Evolutionary conservation across 2,888 invertebrate genomes (phyloP).

Genomic region (Callimorpha dominula): DNA sequence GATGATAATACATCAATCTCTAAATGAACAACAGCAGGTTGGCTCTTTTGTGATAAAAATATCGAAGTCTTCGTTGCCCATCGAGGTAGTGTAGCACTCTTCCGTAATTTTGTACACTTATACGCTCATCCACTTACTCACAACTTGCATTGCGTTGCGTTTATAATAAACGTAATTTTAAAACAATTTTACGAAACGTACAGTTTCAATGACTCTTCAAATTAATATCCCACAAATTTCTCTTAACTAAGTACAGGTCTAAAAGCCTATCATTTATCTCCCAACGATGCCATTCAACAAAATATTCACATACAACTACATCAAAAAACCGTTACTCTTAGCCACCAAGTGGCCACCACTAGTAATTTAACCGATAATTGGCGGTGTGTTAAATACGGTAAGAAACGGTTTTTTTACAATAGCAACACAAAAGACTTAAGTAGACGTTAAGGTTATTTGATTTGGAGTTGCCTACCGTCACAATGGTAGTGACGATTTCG

Average conservation of each 20-base stretch:
- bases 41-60: no score
- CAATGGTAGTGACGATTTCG: slow-evolving; percentile 78
- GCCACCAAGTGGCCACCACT: slow-evolving; percentile 43
- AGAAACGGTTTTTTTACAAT: slow-evolving; percentile 66
- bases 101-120: no score
- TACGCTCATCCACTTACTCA: no score
- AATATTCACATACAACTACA: slow-evolving; percentile 28
- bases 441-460: slow-evolving; percentile 75
- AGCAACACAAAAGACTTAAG: slow-evolving; percentile 62
- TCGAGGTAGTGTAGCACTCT: no score
- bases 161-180: neutral
- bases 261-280: slow-evolving; percentile 24
- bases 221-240: slow-evolving; percentile 9
- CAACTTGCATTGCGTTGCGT: no score
- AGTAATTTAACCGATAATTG: slow-evolving; percentile 46
- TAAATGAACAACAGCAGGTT: no score
- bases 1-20: no score
- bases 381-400: slow-evolving; percentile 52
- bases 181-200: neutral
- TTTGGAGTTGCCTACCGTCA: slow-evolving; percentile 73
- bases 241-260: slow-evolving; percentile 9
- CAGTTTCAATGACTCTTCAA: neutral
- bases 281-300: slow-evolving; percentile 25
- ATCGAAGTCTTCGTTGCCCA: no score
- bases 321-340: slow-evolving; percentile 43